Evolutionary conservation across 2,113 vertebrate species (phyloP).

Genomic region (Prionailurus bengalensis): DNA sequence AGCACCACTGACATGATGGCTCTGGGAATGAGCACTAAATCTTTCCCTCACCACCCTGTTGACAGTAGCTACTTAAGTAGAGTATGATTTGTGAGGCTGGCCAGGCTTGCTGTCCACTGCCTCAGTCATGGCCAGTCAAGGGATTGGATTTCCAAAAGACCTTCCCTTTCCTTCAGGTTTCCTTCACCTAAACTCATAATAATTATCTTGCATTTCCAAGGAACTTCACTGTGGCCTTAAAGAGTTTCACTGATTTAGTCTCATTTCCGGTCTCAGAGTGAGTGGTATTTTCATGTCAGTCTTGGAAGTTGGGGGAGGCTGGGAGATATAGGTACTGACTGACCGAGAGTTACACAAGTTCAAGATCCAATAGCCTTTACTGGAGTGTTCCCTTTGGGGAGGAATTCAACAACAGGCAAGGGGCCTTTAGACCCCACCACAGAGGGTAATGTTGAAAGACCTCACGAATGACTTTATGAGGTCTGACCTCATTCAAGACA

Average conservation of each 20-base stretch:
- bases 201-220: neutral
- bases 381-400: neutral
- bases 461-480: neutral
- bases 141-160: conserved; percentile 1
- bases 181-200: conserved; percentile 2
- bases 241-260: neutral
- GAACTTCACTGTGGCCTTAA: neutral
- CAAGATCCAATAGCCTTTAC: neutral
- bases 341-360: neutral
- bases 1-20: conserved; percentile 70
- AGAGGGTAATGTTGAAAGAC: neutral
- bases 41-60: conserved; percentile 15
- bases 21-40: conserved; percentile 79
- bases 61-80: conserved; percentile 72
- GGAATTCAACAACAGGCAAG: neutral
- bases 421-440: neutral
- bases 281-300: neutral
- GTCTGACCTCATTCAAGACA: neutral
- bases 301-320: neutral
- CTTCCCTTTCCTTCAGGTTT: neutral
- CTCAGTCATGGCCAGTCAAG: conserved; percentile 13
- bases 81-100: conserved; percentile 81
- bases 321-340: neutral
- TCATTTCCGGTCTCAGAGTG: neutral
- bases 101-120: neutral